Percentiles rank a stretch among this genome's conserved stretches.
Evolutionary conservation across 2,797 vertebrate genomes (phyloP).

Genomic region (Brachymystax lenok): DNA sequence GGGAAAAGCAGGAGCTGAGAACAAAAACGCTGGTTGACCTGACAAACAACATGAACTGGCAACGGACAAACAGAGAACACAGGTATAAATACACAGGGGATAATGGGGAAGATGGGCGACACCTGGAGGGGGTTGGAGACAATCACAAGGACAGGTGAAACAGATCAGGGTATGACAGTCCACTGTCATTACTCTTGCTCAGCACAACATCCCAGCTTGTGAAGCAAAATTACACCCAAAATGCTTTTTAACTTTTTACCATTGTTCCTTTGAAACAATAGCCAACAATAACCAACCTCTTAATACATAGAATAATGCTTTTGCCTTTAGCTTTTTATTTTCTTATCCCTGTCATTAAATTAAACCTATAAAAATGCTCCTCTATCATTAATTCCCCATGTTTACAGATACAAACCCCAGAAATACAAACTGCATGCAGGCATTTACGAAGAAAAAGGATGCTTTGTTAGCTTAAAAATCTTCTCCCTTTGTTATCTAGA

Average conservation of each 20-base stretch:
- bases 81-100: no score
- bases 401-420: slow-evolving; percentile 50
- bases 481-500: slow-evolving; percentile 61
- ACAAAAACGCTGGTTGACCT: no score
- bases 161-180: no score
- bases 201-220: slow-evolving; percentile 33
- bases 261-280: slow-evolving; percentile 54
- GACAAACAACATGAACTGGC: no score
- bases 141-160: no score
- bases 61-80: no score
- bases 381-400: slow-evolving; percentile 40
- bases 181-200: slow-evolving; percentile 34
- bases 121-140: no score
- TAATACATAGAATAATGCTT: slow-evolving; percentile 35
- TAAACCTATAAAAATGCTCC: slow-evolving; percentile 61
- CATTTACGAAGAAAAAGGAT: slow-evolving; percentile 19
- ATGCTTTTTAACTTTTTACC: slow-evolving; percentile 33
- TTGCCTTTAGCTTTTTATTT: slow-evolving; percentile 43
- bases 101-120: no score
- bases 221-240: slow-evolving; percentile 34
- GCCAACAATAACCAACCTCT: slow-evolving; percentile 18
- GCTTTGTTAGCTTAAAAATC: slow-evolving; percentile 53
- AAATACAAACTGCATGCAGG: slow-evolving; percentile 45
- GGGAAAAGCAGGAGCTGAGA: no score
- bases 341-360: slow-evolving; percentile 62